Conservation (phyloP, 2,888 invertebrate species). For the Drosophila planitibia region DNA sequence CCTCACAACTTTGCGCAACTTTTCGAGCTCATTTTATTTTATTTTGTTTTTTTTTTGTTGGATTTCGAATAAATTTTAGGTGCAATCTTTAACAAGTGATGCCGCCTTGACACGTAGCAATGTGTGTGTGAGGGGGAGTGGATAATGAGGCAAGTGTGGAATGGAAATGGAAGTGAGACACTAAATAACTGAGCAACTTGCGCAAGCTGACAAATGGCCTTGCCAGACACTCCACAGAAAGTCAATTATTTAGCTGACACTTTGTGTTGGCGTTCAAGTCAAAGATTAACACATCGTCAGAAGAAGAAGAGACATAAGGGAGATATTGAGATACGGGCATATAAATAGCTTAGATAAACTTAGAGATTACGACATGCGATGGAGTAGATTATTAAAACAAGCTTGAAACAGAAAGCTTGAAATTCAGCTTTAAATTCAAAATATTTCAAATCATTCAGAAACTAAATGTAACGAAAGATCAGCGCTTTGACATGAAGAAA, state of each 20-base stretch:
- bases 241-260: slow-evolving; percentile 27
- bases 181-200: slow-evolving; percentile 38
- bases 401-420: neutral
- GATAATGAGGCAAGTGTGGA: slow-evolving; percentile 20
- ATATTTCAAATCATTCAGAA: neutral
- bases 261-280: slow-evolving; percentile 24
- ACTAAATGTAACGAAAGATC: neutral
- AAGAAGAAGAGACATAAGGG: neutral
- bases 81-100: slow-evolving; percentile 56
- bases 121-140: slow-evolving; percentile 26
- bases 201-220: slow-evolving; percentile 49
- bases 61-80: slow-evolving; percentile 29
- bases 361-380: neutral
- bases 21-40: slow-evolving; percentile 19
- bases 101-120: slow-evolving; percentile 68
- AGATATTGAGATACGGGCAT: neutral
- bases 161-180: slow-evolving; percentile 50
- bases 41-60: slow-evolving; percentile 4
- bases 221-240: slow-evolving; percentile 30
- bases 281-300: slow-evolving; percentile 1
- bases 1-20: slow-evolving; percentile 63
- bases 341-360: neutral
- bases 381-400: slow-evolving; percentile 1
- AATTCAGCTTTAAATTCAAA: neutral
- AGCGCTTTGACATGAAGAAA: neutral